Base-by-base conservation (phyloP, 2,113 vertebrate species). In the Passer domesticus region DNA sequence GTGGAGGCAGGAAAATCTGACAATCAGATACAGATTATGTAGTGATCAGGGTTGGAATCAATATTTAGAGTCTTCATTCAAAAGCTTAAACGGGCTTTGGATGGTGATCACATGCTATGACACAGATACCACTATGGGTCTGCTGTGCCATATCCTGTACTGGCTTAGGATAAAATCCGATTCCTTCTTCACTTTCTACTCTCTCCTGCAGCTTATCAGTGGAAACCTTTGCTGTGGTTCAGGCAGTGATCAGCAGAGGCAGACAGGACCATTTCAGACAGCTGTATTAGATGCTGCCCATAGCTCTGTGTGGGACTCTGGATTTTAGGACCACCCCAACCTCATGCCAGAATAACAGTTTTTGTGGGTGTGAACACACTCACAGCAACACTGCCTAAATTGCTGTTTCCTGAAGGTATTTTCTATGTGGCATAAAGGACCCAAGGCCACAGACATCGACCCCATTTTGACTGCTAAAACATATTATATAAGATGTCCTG, bases 291-390 rank as follows among this genome's bases (percentile, higher is more conserved):
- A 9, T 9, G 66, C 4, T 83, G 55, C 31, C 28, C 25, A 28
- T 3, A 63, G 24, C 31, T 41, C 35, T 10, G 4, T 5, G 53
- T 6, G 17, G 52, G 5, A 33, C 53, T 52, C 44, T 33, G 78
- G 9, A 14, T 7, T 66, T 75, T 39, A 85, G 68, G 25, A 35
- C 24, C 24, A 31, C 15, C 8, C 22, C 18, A 66, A 10, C 2
- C 16, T 33, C 20, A 22, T 7, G 8, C 13, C 27, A 43, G 31
- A 62, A 1, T 4, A 86, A 10, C 1, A 20, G 18, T 25, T 75
- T 21, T 10, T 27, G 52, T 9, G 2, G 2, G 4, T 25, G 31
- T 33, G 39, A 44, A 23, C 3, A 25, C 2, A 4, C n/a, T 6
- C 10, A 8, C 15, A 9, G 25, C 13, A 6, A 18, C 25, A 4